A percentile compares a stretch with the other conserved stretches of the same genome.
Conservation (phyloP, 2,888 invertebrate genomes). For the Zygothrica quintamaculata region DNA sequence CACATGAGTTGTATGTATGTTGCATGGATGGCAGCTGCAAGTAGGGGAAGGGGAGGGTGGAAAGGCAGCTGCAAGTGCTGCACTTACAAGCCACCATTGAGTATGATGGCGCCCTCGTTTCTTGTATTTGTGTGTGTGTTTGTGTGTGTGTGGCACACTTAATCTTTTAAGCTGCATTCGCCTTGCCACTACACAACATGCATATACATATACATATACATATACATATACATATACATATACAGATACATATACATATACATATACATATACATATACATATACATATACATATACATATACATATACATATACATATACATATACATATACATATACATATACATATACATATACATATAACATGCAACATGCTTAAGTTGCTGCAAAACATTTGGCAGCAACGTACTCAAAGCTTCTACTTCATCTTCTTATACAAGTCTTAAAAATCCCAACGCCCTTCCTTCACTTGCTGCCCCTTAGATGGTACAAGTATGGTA, state of each 20-base stretch:
- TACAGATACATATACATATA: no score
- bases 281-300: no score
- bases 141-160: conserved; percentile 52
- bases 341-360: no score
- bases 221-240: no score
- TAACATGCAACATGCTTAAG: conserved; percentile 75
- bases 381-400: conserved; percentile 72
- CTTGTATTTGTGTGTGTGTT: not conserved
- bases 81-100: conserved; percentile 58
- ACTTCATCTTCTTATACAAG: no score
- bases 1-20: conserved; percentile 1
- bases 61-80: conserved; percentile 36
- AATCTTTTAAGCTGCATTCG: conserved; percentile 78
- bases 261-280: no score
- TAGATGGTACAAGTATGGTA: not conserved
- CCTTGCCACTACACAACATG: conserved; percentile 60
- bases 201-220: no score
- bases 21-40: not conserved
- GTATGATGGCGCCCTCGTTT: conserved; percentile 7
- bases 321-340: no score
- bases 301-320: no score
- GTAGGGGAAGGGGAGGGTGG: not conserved
- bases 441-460: no score
- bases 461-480: no score
- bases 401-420: conserved; percentile 21